Percentiles rank a stretch among this genome's conserved stretches.
phyloP scores from a whole-genome alignment of 2,797 vertebrate species.

The Aldrovandia affinis region DNA sequence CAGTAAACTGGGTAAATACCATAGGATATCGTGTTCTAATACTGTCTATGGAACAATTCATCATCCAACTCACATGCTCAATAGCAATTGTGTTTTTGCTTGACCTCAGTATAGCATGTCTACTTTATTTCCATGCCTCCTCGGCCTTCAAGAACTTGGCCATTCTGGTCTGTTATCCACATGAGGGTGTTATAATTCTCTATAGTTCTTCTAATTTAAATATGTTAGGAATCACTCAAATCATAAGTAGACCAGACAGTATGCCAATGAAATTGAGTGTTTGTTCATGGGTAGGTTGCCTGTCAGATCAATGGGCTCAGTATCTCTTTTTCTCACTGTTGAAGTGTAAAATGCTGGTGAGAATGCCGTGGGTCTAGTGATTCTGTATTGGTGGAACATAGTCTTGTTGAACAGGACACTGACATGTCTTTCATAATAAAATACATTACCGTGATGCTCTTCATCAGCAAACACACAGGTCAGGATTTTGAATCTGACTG shows the following conservation, averaged over 20 bases:
- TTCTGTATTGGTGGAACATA: background rate
- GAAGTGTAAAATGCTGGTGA: background rate
- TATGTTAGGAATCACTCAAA: background rate
- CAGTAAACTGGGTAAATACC: conserved; percentile 25
- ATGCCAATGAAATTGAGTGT: background rate
- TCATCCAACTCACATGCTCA: background rate
- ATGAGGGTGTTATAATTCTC: background rate
- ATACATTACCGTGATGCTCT: background rate
- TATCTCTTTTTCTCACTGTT: background rate
- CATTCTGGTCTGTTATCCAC: background rate
- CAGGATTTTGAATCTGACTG: background rate
- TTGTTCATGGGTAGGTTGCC: too few relatives aligned
- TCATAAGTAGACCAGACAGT: background rate
- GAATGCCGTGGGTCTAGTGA: background rate
- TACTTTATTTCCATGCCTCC: background rate
- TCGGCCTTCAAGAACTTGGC: background rate
- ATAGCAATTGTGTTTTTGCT: background rate
- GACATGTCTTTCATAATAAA: background rate
- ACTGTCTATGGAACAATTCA: background rate
- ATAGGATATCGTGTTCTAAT: background rate
- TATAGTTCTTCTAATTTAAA: background rate
- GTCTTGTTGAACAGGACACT: background rate
- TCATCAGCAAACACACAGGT: background rate
- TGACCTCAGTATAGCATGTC: background rate
- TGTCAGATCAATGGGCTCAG: background rate